Base-by-base conservation (phyloP, 2,888 invertebrate species). In the Stramonita haemastoma region DNA sequence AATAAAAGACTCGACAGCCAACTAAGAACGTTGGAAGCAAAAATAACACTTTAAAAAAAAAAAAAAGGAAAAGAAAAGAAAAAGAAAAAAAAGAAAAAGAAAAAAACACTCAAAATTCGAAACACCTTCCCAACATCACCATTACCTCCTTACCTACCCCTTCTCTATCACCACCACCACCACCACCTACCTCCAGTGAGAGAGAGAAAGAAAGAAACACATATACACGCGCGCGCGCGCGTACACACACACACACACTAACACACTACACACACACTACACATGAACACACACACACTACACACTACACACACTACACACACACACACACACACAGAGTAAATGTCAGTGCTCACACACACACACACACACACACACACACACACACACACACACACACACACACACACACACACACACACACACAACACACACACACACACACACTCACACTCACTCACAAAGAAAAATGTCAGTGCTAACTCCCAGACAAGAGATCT, bases 401-500 rank as follows among this genome's bases (percentile, higher is more conserved):
- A 79, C 77, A 79, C 77, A 79, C 32, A 79, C 77, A 79, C 34
- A 79, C 77, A 79, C 19, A 34, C 77, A 79, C 32, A 29, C 26
- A 29, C 29, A 0, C 11, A 11, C 29, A 8, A 32, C 77, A 77
- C 77, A 77, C 77, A 29, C 77, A 32, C 77, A 77, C 32, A 32
- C 77, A 77, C 32, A 11, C 77, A 77, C 77, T 29, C 77, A 77
- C 77, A 77, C 77, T 15, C 77, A 79, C 77, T 17, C 34, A 79
- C 77, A 34, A 29, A 73, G 1, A n/a, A 26, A 29, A 29, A 79
- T 32, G 19, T 17, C 26, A 66, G 19, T 66, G 73, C 29, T 73
- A 79, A 79, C 32, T 79, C 79, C 26, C 34, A 79, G 79, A 79
- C 79, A 79, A 79, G 79, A 79, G 79, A 79, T 79, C 79, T 79